Evolutionary conservation across 1,140 invertebrate species (phyloP), one percentile per base, ranked within the genome.

Genomic region (Ceratina calcarata): DNA sequence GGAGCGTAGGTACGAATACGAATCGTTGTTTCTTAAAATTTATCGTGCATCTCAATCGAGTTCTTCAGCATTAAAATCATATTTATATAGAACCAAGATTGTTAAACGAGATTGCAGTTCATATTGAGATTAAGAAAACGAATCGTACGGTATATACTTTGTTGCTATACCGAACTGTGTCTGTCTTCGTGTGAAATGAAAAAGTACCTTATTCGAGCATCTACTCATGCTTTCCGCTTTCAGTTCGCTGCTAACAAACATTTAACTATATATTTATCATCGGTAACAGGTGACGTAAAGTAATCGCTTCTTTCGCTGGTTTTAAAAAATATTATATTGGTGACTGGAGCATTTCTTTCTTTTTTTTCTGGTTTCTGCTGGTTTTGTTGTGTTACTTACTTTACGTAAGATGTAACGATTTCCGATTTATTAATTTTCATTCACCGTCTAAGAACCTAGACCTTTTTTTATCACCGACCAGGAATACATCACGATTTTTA

Each of bases 151-250:
- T 45, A 10, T 45, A 45, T 53, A 64, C 32, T 78, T 70, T 77
- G 78, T 76, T 80, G 62, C 77, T 82, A 83, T 83, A 80, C 68
- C 24, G 68, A 82, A 82, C 78, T 79, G 81, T 74, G 81, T 82
- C 78, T 81, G 64, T 85, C 81, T 82, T 83, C 72, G 69, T 62
- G 57, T 55, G 53, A 32, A 68, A 70, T 18, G 58, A 45, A 45
- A 66, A 51, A 70, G 27, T 78, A 71, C 71, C 24, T 78, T 62
- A 70, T 24, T 64, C 60, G 32, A 61, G 69, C 76, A 80, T 80
- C 15, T 37, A 32, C 53, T 77, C 66, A 32, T 74, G 62, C 77
- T 80, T 85, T 32, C 64, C 67, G 80, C 77, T 72, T 83, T 70
- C 57, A 20, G 76, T 80, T 77, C 51, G 60, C 67, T 78, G 67